These are phyloP conservation scores for Cheilosia grossa DNA, from an alignment of 2,888 invertebrate genomes.

Conservation along the genomic window DNA sequence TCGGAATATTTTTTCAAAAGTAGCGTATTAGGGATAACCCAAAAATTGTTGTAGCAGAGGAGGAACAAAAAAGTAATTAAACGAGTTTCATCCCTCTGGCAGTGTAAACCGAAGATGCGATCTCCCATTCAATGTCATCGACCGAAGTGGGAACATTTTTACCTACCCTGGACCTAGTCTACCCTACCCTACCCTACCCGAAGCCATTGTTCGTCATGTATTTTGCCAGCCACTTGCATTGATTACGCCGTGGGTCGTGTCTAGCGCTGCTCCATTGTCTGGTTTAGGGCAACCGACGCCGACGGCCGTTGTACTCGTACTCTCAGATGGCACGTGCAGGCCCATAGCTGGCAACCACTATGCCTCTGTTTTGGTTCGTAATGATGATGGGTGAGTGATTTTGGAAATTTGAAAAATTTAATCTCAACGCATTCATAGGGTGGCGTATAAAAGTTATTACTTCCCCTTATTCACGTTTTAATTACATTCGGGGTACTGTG, in stretches of 20 bases:
- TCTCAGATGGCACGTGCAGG: conserved; percentile 55
- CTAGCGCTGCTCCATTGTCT: conserved; percentile 51
- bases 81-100: conserved; percentile 37
- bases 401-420: conserved; percentile 60
- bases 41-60: conserved; percentile 21
- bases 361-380: neutral
- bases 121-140: conserved; percentile 62
- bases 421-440: conserved; percentile 59
- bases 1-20: conserved; percentile 25
- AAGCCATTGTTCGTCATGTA: conserved; percentile 47
- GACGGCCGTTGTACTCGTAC: conserved; percentile 22
- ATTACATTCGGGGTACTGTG: conserved; percentile 49
- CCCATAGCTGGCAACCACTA: neutral
- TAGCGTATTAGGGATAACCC: conserved; percentile 24
- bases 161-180: conserved; percentile 10
- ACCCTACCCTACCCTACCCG: neutral
- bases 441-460: conserved; percentile 55
- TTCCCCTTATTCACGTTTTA: conserved; percentile 56
- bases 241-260: conserved; percentile 56
- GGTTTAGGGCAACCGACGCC: conserved; percentile 33
- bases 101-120: neutral
- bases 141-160: conserved; percentile 52
- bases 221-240: conserved; percentile 62
- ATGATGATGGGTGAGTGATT: conserved; percentile 11
- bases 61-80: conserved; percentile 51